Conservation (phyloP, 2,888 invertebrate genomes). For the Morpho helenor region DNA sequence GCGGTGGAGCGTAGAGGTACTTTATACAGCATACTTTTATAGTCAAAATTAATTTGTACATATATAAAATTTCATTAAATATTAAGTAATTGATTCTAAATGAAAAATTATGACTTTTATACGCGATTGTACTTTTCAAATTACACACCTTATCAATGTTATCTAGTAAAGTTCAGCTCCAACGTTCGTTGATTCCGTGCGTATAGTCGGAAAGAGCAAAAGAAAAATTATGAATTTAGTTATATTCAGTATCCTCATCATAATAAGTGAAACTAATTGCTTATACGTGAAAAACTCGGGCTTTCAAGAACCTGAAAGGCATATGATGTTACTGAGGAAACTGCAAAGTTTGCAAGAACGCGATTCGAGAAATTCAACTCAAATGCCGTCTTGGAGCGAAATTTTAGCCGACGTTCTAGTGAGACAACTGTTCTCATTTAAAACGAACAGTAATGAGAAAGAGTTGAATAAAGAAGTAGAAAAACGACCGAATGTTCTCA, state of each 20-base stretch:
- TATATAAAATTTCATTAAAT: too few relatives aligned
- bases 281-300: constrained; percentile 37
- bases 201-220: constrained; percentile 35
- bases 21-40: too few relatives aligned
- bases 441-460: constrained; percentile 35
- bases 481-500: constrained; percentile 31
- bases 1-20: too few relatives aligned
- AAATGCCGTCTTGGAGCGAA: constrained; percentile 58
- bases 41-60: too few relatives aligned
- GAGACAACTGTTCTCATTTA: constrained; percentile 50
- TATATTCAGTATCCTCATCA: constrained; percentile 45
- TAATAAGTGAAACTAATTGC: constrained; percentile 46
- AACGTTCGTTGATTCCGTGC: constrained; percentile 43
- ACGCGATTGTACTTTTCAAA: constrained; percentile 44
- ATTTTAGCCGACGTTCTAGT: constrained; percentile 60
- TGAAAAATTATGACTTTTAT: too few relatives aligned
- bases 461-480: constrained; percentile 27
- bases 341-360: constrained; percentile 49
- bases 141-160: constrained; percentile 44
- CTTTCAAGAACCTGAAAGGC: constrained; percentile 36
- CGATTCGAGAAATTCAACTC: constrained; percentile 35
- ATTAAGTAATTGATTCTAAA: too few relatives aligned
- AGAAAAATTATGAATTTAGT: constrained; percentile 55
- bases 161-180: constrained; percentile 55
- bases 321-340: constrained; percentile 57